Base-by-base conservation (phyloP, 2,113 vertebrate species). In the Anarhynchus alexandrinus region DNA sequence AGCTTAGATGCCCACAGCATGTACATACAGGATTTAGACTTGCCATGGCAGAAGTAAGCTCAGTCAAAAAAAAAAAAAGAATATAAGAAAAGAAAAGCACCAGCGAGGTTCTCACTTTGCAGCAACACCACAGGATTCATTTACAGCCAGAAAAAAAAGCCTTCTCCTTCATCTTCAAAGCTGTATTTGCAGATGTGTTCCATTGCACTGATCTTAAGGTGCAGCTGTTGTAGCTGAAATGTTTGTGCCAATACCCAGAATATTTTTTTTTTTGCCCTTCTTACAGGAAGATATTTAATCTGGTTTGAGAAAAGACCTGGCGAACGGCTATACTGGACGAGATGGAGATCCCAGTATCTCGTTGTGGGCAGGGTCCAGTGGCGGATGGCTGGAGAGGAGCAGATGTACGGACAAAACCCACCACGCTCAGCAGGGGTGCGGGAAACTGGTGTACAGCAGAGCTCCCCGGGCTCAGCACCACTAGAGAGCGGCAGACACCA, bases 401-500 rank as follows among this genome's bases (percentile, higher is more conserved):
- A 18, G 59, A 21, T 1, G 5, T 6, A 16, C 34, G 6, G 40
- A 32, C 47, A 10, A 15, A 7, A 7, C 4, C 3, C 19, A 14
- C 18, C 2, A 1, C 8, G 7, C 5, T 5, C 18, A 29, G 54
- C n/a, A 13, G 15, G 10, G 40, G 4, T 1, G 23, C 0, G 9
- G 10, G 6, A 6, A 36, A 19, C 20, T 6, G 66, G 26, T 27
- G 30, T 3, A 2, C 29, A 30, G 62, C 20, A 0, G 22, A 11
- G 15, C 47, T 76, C 30, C 32, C 25, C 2, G 0, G 47, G 55
- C 55, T 70, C 32, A 3, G 86, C 67, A 52, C 93, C 96, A 6
- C 91, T 87, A 96, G 90, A 76, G 95, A 91, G 95, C 96, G 27
- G 82, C 96, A 97, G 78, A 82, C 78, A 82, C 78, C 90, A 19